A percentile compares a stretch with the other conserved stretches of the same genome.
phyloP scores from a whole-genome alignment of 1,140 invertebrate genomes.

The Drosophila kanapiae region DNA sequence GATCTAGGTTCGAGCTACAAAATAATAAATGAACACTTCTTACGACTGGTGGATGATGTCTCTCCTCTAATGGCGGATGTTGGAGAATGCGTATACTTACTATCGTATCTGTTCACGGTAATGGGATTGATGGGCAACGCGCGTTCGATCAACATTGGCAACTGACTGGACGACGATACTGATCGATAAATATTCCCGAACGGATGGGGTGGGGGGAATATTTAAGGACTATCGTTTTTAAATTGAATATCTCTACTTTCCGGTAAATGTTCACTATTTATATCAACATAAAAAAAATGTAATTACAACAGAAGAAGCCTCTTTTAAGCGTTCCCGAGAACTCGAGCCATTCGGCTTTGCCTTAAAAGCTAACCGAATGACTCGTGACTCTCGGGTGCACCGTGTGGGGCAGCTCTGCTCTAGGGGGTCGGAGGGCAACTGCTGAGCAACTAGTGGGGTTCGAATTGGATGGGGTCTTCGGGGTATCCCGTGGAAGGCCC shows the following conservation, averaged over 20 bases:
- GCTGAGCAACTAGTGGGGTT: conserved; percentile 6
- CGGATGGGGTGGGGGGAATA: conserved; percentile 41
- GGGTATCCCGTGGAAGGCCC: background rate
- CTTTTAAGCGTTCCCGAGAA: conserved; percentile 10
- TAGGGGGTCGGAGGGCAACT: background rate
- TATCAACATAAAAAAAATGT: conserved; percentile 50
- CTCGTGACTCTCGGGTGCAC: background rate
- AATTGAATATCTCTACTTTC: conserved; percentile 73
- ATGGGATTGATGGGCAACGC: conserved; percentile 23
- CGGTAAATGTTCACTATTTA: conserved; percentile 85
- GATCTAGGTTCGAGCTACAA: conserved; percentile 6
- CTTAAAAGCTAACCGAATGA: background rate
- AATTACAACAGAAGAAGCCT: conserved; percentile 1
- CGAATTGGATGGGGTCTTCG: background rate
- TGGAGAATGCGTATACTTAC: conserved; percentile 40
- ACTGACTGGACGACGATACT: conserved; percentile 57
- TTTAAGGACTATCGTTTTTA: conserved; percentile 70
- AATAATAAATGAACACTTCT: conserved; percentile 19
- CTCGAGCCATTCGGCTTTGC: too few species aligned
- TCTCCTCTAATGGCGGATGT: conserved; percentile 25
- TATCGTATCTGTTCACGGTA: conserved; percentile 28
- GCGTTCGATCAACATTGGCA: conserved; percentile 35
- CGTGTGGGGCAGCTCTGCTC: background rate
- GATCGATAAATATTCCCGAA: conserved; percentile 68
- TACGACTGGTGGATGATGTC: conserved; percentile 6